phyloP scores from a whole-genome alignment of 30 jellyfish, hydroid and myxozoan genomes.

The Calvadosia cruxmelitensis region DNA sequence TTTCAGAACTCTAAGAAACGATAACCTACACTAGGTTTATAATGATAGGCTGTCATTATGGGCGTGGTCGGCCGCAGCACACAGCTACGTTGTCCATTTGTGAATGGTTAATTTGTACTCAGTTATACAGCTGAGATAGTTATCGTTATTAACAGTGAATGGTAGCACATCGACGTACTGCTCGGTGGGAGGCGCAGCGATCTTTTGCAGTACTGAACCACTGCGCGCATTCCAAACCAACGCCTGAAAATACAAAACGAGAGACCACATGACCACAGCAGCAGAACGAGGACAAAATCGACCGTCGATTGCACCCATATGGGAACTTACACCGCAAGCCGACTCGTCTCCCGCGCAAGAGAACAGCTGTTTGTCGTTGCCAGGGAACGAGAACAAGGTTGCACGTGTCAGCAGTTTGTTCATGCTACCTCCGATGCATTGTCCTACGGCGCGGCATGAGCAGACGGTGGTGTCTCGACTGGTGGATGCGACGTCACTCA shows the following conservation, averaged over 20 bases:
- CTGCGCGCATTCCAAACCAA: slow-evolving; percentile 58
- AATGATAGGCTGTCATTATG: no score
- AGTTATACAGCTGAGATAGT: slow-evolving; percentile 50
- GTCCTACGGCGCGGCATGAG: slow-evolving; percentile 20
- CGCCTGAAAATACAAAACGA: slow-evolving; percentile 17
- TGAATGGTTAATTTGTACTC: slow-evolving; percentile 37
- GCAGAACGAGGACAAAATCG: no score
- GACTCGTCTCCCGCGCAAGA: slow-evolving; percentile 92
- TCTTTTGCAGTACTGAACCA: slow-evolving; percentile 46
- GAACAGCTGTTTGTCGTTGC: slow-evolving; percentile 21
- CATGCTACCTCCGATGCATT: slow-evolving; percentile 58
- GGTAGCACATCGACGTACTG: slow-evolving; percentile 46
- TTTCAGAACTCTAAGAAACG: no score
- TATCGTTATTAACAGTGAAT: slow-evolving; percentile 27
- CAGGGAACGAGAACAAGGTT: slow-evolving; percentile 40
- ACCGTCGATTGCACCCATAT: no score
- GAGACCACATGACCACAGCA: no score
- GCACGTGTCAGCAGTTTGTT: slow-evolving; percentile 71
- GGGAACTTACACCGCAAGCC: no score
- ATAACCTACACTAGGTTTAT: no score
- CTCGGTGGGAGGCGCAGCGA: slow-evolving; percentile 34
- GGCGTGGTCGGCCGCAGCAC: no score
- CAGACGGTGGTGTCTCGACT: slow-evolving; percentile 15
- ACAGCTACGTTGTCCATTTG: no score
- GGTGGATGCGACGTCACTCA: slow-evolving; percentile 1